These are phyloP conservation scores for Psittacula cyanocephala DNA, from an alignment of 2,113 vertebrate species.

Conservation along the genomic window DNA sequence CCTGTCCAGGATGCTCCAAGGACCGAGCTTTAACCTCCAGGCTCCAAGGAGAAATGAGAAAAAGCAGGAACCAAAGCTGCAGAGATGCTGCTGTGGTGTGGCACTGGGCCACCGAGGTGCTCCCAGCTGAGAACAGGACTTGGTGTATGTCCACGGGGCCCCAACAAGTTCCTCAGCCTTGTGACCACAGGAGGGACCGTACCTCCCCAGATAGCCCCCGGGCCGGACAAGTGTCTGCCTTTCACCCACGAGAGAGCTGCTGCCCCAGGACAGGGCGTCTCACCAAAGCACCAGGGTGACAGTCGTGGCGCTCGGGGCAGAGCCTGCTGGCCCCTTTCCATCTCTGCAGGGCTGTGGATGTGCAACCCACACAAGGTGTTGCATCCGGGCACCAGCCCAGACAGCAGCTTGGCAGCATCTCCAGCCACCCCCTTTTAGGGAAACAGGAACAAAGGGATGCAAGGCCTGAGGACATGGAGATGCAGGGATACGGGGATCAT, in stretches of 20 bases:
- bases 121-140: neutral
- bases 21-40: neutral
- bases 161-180: neutral
- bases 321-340: neutral
- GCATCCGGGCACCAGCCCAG: neutral
- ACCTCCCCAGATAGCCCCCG: neutral
- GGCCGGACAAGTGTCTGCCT: neutral
- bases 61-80: neutral
- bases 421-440: neutral
- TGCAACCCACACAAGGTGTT: neutral
- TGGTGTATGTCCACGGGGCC: neutral
- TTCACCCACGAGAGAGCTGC: neutral
- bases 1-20: neutral
- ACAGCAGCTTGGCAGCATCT: neutral
- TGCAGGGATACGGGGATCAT: neutral
- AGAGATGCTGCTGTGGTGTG: neutral
- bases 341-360: neutral
- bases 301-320: neutral
- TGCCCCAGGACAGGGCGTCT: neutral
- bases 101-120: fast-evolving
- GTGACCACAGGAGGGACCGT: neutral
- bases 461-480: neutral
- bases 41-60: neutral
- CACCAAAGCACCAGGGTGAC: neutral
- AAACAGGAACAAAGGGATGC: neutral